Percentiles rank a stretch among this genome's conserved stretches.
phyloP scores from a whole-genome alignment of 2,113 vertebrate genomes.

The Albula goreensis region DNA sequence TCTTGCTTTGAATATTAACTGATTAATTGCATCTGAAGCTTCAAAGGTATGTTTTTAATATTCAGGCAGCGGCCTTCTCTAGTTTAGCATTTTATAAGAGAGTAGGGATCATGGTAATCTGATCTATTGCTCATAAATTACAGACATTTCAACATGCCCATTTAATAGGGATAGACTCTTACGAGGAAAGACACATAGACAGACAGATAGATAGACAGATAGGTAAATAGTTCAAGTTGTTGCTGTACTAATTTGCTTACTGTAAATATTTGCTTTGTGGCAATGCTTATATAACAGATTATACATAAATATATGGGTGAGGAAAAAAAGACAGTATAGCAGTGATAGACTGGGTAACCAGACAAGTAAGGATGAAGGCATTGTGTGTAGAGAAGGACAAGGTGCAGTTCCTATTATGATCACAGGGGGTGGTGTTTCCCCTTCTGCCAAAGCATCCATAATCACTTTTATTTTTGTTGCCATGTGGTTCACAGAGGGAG shows the following conservation, averaged over 20 bases:
- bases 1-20: slow-evolving; percentile 64
- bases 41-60: slow-evolving; percentile 61
- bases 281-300: too few species aligned
- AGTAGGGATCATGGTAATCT: slow-evolving; percentile 31
- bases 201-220: too few species aligned
- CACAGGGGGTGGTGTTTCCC: slow-evolving; percentile 14
- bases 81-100: slow-evolving; percentile 44
- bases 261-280: too few species aligned
- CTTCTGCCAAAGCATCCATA: slow-evolving; percentile 17
- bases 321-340: too few species aligned
- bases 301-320: too few species aligned
- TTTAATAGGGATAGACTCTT: slow-evolving; percentile 23
- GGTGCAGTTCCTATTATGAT: slow-evolving; percentile 8
- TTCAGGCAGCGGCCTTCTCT: slow-evolving; percentile 44
- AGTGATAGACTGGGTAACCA: too few species aligned
- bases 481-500: slow-evolving; percentile 9
- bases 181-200: too few species aligned
- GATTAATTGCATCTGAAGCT: slow-evolving; percentile 59
- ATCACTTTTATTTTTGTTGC: background rate
- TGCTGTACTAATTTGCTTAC: too few species aligned
- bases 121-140: slow-evolving; percentile 35
- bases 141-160: slow-evolving; percentile 33
- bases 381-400: slow-evolving; percentile 26
- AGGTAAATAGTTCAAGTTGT: too few species aligned
- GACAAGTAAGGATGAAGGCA: too few species aligned